A percentile compares a stretch with the other conserved stretches of the same genome.
phyloP scores from a whole-genome alignment of 2,113 vertebrate genomes.

The Cricetomys ansorgei region DNA sequence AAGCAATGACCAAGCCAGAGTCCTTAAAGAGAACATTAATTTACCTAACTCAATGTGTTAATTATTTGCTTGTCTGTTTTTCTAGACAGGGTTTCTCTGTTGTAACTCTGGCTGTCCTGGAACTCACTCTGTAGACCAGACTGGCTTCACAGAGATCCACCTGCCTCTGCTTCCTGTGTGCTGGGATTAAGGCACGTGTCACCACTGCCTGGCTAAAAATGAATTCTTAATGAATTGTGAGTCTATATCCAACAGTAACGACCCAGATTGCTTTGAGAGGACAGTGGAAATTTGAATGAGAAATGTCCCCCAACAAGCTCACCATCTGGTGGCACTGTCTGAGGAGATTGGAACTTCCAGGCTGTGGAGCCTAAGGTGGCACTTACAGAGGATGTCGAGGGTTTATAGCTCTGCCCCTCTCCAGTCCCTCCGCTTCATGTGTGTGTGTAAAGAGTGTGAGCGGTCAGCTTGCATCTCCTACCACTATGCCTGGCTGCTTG shows the following conservation, averaged over 20 bases:
- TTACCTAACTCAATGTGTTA: not conserved
- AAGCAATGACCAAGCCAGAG: not conserved
- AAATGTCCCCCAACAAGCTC: not conserved
- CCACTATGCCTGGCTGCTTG: not conserved
- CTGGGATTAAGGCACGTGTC: no score
- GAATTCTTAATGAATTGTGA: not conserved
- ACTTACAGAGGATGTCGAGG: not conserved
- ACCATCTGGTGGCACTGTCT: no score
- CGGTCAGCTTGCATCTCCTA: not conserved
- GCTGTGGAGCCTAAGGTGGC: not conserved
- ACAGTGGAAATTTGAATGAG: not conserved
- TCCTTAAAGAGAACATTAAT: not conserved
- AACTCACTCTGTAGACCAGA: no score
- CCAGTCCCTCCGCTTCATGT: not conserved
- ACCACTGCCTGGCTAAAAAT: no score
- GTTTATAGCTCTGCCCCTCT: not conserved
- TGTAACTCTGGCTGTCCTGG: no score
- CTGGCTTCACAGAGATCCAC: no score
- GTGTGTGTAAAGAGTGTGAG: not conserved
- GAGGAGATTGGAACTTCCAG: not conserved
- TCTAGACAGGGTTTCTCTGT: no score
- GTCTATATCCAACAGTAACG: not conserved
- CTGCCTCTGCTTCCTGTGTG: no score
- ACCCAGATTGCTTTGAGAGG: not conserved
- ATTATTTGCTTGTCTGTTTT: no score